A percentile compares a stretch with the other conserved stretches of the same genome.
These are phyloP conservation scores for Aphidoletes aphidimyza DNA, from an alignment of 2,888 invertebrate species.

Conservation along the genomic window DNA sequence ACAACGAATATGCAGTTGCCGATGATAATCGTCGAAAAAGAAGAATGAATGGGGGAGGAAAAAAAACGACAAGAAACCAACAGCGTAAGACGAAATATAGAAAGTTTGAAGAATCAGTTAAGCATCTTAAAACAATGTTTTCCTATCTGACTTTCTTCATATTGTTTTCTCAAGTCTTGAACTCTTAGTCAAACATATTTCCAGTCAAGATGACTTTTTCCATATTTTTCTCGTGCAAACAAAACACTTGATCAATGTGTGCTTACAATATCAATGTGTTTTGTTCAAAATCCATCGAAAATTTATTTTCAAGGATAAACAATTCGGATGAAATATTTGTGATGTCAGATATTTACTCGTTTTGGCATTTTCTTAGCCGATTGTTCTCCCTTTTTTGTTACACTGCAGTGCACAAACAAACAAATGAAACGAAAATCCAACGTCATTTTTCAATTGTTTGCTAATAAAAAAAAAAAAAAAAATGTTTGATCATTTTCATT, in stretches of 20 bases:
- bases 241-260: neutral
- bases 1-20: neutral
- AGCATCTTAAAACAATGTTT: slow-evolving; percentile 21
- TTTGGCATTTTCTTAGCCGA: too few relatives aligned
- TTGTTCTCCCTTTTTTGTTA: too few relatives aligned
- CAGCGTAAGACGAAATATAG: neutral
- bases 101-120: slow-evolving; percentile 41
- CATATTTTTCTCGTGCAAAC: neutral
- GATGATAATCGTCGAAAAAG: neutral
- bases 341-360: too few relatives aligned
- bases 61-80: too few relatives aligned
- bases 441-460: too few relatives aligned
- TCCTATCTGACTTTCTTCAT: neutral
- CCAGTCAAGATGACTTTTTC: slow-evolving; percentile 29
- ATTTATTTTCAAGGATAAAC: too few relatives aligned
- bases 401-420: too few relatives aligned
- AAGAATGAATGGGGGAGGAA: neutral
- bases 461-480: too few relatives aligned
- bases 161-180: slow-evolving; percentile 27
- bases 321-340: too few relatives aligned
- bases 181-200: neutral
- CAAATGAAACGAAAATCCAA: too few relatives aligned
- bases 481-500: too few relatives aligned
- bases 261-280: neutral
- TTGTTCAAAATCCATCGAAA: neutral